Evolutionary conservation across 92 coral and sea anemone species (phyloP), one percentile per base, ranked within the genome.

Genomic region (Umimayanthus kanabou): DNA sequence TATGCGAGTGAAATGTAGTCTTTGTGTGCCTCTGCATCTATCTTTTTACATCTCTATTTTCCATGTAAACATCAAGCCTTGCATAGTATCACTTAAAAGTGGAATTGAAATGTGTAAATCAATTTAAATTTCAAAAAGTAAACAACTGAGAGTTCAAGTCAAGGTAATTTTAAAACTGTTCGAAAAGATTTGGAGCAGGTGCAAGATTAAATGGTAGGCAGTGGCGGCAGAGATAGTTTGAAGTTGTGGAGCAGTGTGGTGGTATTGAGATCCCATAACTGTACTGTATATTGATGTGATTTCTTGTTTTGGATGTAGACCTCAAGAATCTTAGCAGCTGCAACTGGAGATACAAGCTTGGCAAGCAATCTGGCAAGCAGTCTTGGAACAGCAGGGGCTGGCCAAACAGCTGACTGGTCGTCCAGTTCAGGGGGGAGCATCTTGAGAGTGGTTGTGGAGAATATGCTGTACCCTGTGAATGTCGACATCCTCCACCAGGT

Each of bases 401-500:
- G 92, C 0, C 77, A 79, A 28, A 33, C 90, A 3, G 87, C 86
- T 37, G 92, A 89, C 8, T 84, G 92, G 29, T 75, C 92, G 0
- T 85, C 91, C 71, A 88, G 74, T 26, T 37, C 85, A 29, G 94
- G 93, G 22, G 82, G 90, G 28, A 89, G 91, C 49, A 89, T 92
- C 25, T 64, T 97, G 58, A 85, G 99, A 50, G 96, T 96, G 14
- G 93, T 97, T 76, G 92, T 97, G 64, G 97, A 95, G 10, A 97
- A 95, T 80, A 88, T 97, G 95, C 76, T 92, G 77, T 97, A 97
- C 81, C 91, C 94, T 0, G 93, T 97, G 5, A 93, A 96, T 29
- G 92, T 97, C 16, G 99, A 97, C 40, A 90, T 93, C 18, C 90
- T 97, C n/a, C 89, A 97, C 86, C 94, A 95, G 94, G 99, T 97